Percentiles rank a stretch among this genome's conserved stretches.
These are phyloP conservation scores for Phylloscopus trochiloides DNA, from an alignment of 2,113 vertebrate species.

Conservation along the genomic window DNA sequence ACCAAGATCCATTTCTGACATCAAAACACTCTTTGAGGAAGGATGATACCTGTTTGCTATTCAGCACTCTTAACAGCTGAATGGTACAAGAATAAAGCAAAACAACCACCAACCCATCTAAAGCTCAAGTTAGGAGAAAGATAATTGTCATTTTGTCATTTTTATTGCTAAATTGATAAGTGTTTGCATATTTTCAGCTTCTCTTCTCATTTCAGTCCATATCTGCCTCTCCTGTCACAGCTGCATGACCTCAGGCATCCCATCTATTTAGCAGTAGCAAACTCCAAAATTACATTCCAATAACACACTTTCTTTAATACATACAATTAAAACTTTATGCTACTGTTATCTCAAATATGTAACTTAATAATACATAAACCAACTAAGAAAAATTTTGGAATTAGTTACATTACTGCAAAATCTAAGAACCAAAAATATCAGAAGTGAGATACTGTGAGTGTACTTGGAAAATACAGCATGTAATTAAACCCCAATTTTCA, in stretches of 20 bases:
- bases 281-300: background rate
- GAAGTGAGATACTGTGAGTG: background rate
- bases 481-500: background rate
- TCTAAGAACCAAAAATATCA: background rate
- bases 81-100: background rate
- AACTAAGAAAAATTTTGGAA: background rate
- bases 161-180: background rate
- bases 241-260: background rate
- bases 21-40: background rate
- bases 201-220: background rate
- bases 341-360: background rate
- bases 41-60: background rate
- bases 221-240: background rate
- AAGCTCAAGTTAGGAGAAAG: background rate
- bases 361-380: background rate
- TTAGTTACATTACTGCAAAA: background rate
- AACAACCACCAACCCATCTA: background rate
- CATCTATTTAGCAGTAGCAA: background rate
- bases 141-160: background rate
- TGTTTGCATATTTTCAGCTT: background rate
- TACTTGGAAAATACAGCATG: background rate
- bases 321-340: background rate
- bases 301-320: background rate
- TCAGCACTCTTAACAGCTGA: background rate
- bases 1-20: background rate